Base-by-base conservation (phyloP, 2,113 vertebrate genomes). In the Nibea albiflora region DNA sequence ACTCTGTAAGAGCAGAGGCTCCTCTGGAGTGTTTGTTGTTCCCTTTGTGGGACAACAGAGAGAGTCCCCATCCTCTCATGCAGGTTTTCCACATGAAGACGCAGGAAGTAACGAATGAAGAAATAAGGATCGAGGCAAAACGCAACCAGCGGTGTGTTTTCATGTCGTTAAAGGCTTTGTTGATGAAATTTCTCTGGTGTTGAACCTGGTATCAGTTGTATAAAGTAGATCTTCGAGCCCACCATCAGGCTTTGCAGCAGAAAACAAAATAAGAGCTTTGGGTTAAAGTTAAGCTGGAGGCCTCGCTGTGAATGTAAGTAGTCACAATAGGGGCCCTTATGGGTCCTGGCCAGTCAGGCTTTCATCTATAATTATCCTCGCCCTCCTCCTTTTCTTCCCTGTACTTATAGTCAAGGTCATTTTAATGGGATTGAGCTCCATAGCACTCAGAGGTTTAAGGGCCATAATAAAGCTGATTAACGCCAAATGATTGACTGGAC, bases 401-500 rank as follows among this genome's bases (percentile, higher is more conserved):
- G 14, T 42, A 60, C 71, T 88, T 87, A 83, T 64, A 90, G 75
- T 86, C 92, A 94, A 95, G 93, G 93, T 92, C 90, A 88, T 84
- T 93, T 94, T 94, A 94, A 94, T 93, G 88, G 89, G 94, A 95
- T 94, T 94, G 92, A 81, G 83, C 69, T 74, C 63, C 69, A 86
- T 50, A 84, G 70, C 85, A 80, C 85, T 65, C 85, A 87, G 76
- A 86, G 87, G 89, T 93, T 95, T 94, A 94, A 90, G 78, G 86
- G 87, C 73, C 91, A 91, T 89, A 88, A 92, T 88, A 94, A 95
- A 95, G 90, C 91, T 73, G 92, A 95, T 95, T 95, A 95, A 85
- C 54, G 73, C 57, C 11, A 73, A 85, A 80, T 87, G 89, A 92
- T 83, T 86, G 92, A 93, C 89, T 80, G 85, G 62, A 83, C 69